Evolutionary conservation across 2,113 vertebrate species (phyloP).

Genomic region (Austrofundulus limnaeus): DNA sequence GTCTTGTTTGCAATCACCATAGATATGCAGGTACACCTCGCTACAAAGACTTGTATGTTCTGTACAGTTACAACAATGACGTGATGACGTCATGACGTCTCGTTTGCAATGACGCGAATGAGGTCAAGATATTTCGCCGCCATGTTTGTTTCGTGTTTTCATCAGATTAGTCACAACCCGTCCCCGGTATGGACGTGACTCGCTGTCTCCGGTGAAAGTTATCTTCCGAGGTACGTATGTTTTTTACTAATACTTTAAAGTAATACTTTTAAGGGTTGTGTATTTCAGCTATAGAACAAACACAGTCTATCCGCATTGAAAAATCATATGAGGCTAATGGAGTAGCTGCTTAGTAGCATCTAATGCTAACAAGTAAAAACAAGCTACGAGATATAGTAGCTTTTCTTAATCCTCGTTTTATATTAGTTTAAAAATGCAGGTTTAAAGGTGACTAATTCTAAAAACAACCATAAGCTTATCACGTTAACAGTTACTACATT

Average conservation of each 20-base stretch:
- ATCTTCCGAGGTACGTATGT: constrained; percentile 8
- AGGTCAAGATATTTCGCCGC: constrained; percentile 10
- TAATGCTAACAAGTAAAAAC: constrained; percentile 28
- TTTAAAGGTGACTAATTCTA: not conserved
- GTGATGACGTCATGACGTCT: not conserved
- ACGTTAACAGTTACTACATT: no score
- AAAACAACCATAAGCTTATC: not conserved
- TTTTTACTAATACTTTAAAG: accelerated
- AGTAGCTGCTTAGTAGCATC: not conserved
- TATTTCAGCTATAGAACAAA: not conserved
- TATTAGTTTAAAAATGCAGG: no score
- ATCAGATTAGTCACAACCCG: not conserved
- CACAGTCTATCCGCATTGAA: not conserved
- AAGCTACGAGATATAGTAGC: no score
- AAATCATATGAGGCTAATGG: constrained; percentile 34
- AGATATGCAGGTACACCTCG: no score
- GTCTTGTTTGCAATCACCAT: no score
- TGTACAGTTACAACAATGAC: no score
- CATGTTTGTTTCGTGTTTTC: constrained; percentile 1
- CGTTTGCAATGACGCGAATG: not conserved
- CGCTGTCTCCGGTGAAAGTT: not conserved
- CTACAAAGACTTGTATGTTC: no score
- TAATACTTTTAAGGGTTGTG: not conserved
- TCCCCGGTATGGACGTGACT: not conserved
- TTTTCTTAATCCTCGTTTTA: no score